Base-by-base conservation (phyloP, 35 echinoderm and acorn worm genomes). In the Ophiothrix spiculata region DNA sequence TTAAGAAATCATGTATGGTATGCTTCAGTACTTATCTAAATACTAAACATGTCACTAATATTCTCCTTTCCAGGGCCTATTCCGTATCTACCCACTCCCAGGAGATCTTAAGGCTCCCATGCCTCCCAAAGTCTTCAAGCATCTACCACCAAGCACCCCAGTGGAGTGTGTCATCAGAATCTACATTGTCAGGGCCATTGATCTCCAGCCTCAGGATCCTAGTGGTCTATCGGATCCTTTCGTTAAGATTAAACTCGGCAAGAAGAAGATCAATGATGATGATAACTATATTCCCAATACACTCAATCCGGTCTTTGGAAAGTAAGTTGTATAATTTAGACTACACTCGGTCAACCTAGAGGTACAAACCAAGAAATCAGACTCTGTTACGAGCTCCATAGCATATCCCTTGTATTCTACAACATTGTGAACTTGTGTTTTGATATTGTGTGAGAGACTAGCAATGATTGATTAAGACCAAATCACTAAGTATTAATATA, bases 251-350 rank as follows among this genome's bases (percentile, higher is more conserved):
- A 88, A 87, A 76, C 86, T 98, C 0, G 95, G 95, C 39, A 94
- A 89, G 77, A 90, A 84, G 77, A 94, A 93, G 84, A 91, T 98
- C 83, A 93, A 87, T 77, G 95, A 98, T 86, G 89, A 98, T 28
- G 95, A 98, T 86, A 77, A 91, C 77, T 98, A 98, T 64, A 79
- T 98, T 75, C 95, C 95, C 10, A 98, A 98, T 79, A 91, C 91
- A 11, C 87, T 98, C 45, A 98, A 92, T 75, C 95, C 95, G 31
- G 90, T 87, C 46, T 98, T 98, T 94, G 95, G 95, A 91, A 93
- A 90, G 95, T 98, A 84, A 98, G 95, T 38, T n/a, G n/a, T n/a
- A n/a, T n/a, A 74, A n/a, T 64, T 11, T 1, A 39, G 32, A 40
- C 0, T 75, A 19, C 73, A 75, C n/a, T n/a, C n/a, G n/a, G n/a